These are phyloP conservation scores for Oncorhynchus keta DNA, from an alignment of 2,113 vertebrate species.

Conservation along the genomic window DNA sequence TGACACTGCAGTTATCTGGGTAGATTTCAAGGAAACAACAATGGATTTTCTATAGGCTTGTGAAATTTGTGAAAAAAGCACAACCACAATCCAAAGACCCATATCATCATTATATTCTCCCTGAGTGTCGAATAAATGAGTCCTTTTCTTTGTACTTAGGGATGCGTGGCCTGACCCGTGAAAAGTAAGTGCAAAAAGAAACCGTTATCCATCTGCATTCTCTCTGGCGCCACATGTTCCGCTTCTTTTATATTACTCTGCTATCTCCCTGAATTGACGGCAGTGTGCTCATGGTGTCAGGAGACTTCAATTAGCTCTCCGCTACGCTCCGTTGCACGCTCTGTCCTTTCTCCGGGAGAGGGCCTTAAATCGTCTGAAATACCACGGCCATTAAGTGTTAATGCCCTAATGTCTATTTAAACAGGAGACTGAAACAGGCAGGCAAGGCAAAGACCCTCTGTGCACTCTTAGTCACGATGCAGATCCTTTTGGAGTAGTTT, in stretches of 20 bases:
- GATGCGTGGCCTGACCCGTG: conserved; percentile 27
- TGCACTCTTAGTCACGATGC: too few species aligned
- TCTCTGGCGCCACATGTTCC: not conserved
- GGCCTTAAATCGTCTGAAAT: conserved; percentile 62
- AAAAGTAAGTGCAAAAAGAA: conserved; percentile 16
- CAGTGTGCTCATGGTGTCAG: conserved; percentile 65
- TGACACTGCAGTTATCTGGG: too few species aligned
- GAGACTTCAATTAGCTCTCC: conserved; percentile 64
- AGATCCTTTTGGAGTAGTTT: too few species aligned
- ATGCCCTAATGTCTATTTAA: conserved; percentile 55
- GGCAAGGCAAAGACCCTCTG: not conserved
- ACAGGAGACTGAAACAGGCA: conserved; percentile 24
- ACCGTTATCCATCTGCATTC: conserved; percentile 31
- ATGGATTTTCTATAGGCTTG: too few species aligned
- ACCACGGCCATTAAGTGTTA: conserved; percentile 51
- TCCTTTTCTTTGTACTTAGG: not conserved
- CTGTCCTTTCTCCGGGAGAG: conserved; percentile 46
- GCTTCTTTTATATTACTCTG: conserved; percentile 44
- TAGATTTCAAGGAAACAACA: too few species aligned
- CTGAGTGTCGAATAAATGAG: too few species aligned
- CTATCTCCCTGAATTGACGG: conserved; percentile 49
- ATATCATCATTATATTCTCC: too few species aligned
- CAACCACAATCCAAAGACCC: too few species aligned
- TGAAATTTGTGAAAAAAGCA: too few species aligned
- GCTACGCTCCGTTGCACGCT: conserved; percentile 41